phyloP scores from a whole-genome alignment of 2,888 invertebrate species.

The Trichogramma dendrolimi region DNA sequence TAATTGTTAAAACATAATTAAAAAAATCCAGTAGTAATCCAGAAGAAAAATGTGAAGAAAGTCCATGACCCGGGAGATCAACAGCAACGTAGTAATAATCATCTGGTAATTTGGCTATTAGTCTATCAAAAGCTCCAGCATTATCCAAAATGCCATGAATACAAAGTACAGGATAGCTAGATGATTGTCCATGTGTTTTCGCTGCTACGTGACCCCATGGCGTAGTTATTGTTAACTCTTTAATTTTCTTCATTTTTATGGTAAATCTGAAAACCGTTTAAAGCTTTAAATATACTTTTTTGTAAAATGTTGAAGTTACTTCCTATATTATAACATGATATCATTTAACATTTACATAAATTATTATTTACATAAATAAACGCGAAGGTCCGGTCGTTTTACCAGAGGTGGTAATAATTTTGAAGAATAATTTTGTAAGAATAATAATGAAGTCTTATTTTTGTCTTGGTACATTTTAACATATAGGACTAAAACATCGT shows the following conservation, averaged over 20 bases:
- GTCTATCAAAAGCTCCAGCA: slow-evolving; percentile 50
- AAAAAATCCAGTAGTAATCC: slow-evolving; percentile 47
- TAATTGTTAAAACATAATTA: slow-evolving; percentile 43
- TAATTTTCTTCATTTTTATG: slow-evolving; percentile 14
- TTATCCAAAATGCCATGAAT: slow-evolving; percentile 53
- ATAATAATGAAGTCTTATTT: too few species aligned
- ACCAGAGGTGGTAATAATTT: too few species aligned
- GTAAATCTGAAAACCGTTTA: too few species aligned
- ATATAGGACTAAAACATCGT: too few species aligned
- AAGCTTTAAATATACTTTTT: too few species aligned
- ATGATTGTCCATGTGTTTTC: slow-evolving; percentile 47
- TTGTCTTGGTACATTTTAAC: too few species aligned
- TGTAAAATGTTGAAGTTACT: too few species aligned
- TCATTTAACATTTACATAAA: too few species aligned
- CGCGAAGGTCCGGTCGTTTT: too few species aligned
- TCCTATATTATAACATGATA: too few species aligned
- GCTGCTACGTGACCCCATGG: slow-evolving; percentile 61
- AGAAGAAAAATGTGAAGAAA: slow-evolving; percentile 49
- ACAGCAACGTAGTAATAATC: slow-evolving; percentile 48
- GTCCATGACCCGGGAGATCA: slow-evolving; percentile 55
- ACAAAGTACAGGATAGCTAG: slow-evolving; percentile 35
- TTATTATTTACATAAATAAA: too few species aligned
- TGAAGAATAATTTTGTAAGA: too few species aligned
- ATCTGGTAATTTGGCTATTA: slow-evolving; percentile 47
- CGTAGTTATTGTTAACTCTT: slow-evolving; percentile 52